Base-by-base conservation (phyloP, 1,140 invertebrate genomes). In the Pseudachorutes palmiensis region DNA sequence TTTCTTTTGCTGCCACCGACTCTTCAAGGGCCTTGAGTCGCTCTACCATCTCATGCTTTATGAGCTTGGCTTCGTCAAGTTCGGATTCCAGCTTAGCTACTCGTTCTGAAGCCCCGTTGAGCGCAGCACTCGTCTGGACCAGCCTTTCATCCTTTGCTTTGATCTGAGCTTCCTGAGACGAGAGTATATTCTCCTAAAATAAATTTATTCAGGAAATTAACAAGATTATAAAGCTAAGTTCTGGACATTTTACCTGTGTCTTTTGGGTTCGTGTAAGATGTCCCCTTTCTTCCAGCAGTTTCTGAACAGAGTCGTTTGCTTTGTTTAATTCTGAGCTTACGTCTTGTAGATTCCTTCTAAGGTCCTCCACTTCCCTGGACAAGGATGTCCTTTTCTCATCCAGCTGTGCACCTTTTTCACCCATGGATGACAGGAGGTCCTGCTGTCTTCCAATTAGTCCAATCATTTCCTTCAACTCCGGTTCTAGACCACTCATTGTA, bases 321-420 rank as follows among this genome's bases (percentile, higher is more conserved):
- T 55, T 55, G 51, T 16, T 24, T 16, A 55, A 24, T 26, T 55
- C 51, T 55, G 24, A 12, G 24, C 51, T 55, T 12, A 26, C 51
- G 24, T 14, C 24, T 19, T 12, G 9, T 12, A 55, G 24, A 22
- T 12, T 55, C 12, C 5, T 9, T 55, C 51, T 55, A 16, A 55
- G 51, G 12, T 55, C 51, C 24, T 16, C 51, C 9, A 55, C 51
- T 26, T 55, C 51, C 51, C 24, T 55, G 12, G 12, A 12, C 24
- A 55, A 22, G 3, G 24, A 5, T 22, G 9, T 22, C 24, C 24
- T 55, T 3, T 22, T 12, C 24, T 55, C 51, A 22, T 55, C 51
- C 51, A 55, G 24, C 12, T 55, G 51, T 14, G 51, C 51, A 55
- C 51, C 51, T 26, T 55, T 55, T 22, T 55, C 51, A 19, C 51